phyloP scores from a whole-genome alignment of 1,140 invertebrate species.

The Lepidurus packardi region DNA sequence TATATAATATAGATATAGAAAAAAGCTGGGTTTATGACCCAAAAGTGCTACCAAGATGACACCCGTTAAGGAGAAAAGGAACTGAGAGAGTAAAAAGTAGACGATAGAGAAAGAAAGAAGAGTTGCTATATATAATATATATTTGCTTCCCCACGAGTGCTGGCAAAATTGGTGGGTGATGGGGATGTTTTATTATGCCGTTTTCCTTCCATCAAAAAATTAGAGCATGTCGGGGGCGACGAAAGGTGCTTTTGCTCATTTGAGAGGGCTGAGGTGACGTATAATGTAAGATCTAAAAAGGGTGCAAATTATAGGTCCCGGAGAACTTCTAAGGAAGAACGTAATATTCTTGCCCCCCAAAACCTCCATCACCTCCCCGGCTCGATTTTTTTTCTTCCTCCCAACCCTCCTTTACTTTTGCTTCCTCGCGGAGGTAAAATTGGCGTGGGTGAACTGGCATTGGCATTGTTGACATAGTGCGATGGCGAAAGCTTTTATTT shows the following conservation, averaged over 20 bases:
- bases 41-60: background rate
- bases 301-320: slow-evolving; percentile 14
- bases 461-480: no score
- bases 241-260: background rate
- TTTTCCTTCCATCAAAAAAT: slow-evolving; percentile 17
- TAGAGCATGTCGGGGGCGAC: slow-evolving; percentile 7
- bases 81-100: no score
- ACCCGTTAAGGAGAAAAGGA: background rate
- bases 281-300: background rate
- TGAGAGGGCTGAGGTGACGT: background rate
- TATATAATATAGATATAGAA: slow-evolving; percentile 18
- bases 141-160: background rate
- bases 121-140: no score
- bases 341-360: no score
- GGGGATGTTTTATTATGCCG: slow-evolving; percentile 6
- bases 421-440: no score
- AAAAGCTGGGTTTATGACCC: background rate
- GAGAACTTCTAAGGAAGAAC: background rate
- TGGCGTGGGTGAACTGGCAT: no score
- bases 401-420: no score
- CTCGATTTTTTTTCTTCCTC: no score
- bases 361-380: no score
- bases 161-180: slow-evolving; percentile 9
- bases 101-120: no score
- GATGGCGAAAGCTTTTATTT: no score